Percentiles rank a stretch among this genome's conserved stretches.
Evolutionary conservation across 2,113 vertebrate genomes (phyloP).

Genomic region (Callorhinus ursinus): DNA sequence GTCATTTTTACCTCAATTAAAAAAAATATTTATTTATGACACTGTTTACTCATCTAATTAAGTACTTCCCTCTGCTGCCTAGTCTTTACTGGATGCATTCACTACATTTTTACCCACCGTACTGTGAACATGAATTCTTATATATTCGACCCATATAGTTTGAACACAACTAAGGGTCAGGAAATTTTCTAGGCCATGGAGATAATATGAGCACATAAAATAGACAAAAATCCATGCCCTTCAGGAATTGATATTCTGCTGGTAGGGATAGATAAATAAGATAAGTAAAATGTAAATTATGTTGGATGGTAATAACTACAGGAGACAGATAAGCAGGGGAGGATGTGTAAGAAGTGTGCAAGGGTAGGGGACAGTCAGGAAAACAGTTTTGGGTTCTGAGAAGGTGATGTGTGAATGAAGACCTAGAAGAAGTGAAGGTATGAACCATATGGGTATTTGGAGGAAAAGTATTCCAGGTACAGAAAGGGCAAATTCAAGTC

Average conservation of each 20-base stretch:
- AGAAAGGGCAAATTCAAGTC: background rate
- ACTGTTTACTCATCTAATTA: background rate
- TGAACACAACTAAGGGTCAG: background rate
- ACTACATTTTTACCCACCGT: background rate
- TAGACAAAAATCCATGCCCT: background rate
- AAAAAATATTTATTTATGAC: background rate
- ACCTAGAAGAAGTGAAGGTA: background rate
- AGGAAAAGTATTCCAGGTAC: background rate
- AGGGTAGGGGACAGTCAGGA: background rate
- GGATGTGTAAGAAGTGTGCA: background rate
- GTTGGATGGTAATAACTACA: background rate
- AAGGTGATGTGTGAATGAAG: background rate
- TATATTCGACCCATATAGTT: background rate
- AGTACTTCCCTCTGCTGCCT: background rate
- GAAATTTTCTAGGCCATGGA: background rate
- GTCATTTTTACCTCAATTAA: background rate
- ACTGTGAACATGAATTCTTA: background rate
- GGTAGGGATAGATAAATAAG: background rate
- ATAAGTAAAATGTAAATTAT: background rate
- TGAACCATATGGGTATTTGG: background rate
- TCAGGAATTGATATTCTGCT: background rate
- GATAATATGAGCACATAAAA: constrained; percentile 20
- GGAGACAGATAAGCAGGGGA: background rate
- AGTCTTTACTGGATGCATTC: background rate
- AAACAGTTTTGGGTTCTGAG: background rate